Percentiles rank a stretch among this genome's conserved stretches.
phyloP scores from a whole-genome alignment of 1,140 invertebrate species.

The Drosophila nigromelanica region DNA sequence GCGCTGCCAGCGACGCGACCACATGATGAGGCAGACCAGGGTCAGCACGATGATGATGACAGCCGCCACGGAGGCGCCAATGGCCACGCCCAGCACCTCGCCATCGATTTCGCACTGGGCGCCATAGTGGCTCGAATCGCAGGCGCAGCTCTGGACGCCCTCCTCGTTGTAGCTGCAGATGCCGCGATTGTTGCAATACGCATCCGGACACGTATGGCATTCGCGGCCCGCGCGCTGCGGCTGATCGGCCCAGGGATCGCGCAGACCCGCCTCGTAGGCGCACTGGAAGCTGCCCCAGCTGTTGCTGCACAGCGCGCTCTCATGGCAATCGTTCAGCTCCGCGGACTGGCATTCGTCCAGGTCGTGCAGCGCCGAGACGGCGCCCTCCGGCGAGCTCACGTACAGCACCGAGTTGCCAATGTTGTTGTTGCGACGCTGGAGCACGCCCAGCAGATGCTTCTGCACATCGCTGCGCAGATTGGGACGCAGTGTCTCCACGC shows the following conservation, averaged over 20 bases:
- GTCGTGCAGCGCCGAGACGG: slow-evolving; percentile 90
- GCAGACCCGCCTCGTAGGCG: slow-evolving; percentile 91
- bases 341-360: slow-evolving; percentile 94
- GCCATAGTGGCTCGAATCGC: slow-evolving; percentile 94
- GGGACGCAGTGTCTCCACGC: slow-evolving; percentile 87
- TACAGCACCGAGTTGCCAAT: slow-evolving; percentile 93
- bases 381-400: slow-evolving; percentile 91
- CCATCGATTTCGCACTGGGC: slow-evolving; percentile 95
- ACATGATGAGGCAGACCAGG: slow-evolving; percentile 93
- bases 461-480: slow-evolving; percentile 90
- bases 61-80: slow-evolving; percentile 94
- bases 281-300: slow-evolving; percentile 95
- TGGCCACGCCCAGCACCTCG: slow-evolving; percentile 94
- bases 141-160: slow-evolving; percentile 91
- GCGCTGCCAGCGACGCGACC: slow-evolving; percentile 95
- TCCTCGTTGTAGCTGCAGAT: slow-evolving; percentile 90
- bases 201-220: slow-evolving; percentile 90
- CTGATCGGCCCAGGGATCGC: slow-evolving; percentile 88
- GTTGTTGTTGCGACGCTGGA: slow-evolving; percentile 92
- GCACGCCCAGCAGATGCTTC: slow-evolving; percentile 92
- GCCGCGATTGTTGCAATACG: slow-evolving; percentile 93
- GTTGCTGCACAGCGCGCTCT: slow-evolving; percentile 93
- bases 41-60: slow-evolving; percentile 94
- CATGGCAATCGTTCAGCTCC: slow-evolving; percentile 96
- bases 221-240: slow-evolving; percentile 88